phyloP scores from a whole-genome alignment of 2,888 invertebrate genomes.

The Drosophila koepferae region DNA sequence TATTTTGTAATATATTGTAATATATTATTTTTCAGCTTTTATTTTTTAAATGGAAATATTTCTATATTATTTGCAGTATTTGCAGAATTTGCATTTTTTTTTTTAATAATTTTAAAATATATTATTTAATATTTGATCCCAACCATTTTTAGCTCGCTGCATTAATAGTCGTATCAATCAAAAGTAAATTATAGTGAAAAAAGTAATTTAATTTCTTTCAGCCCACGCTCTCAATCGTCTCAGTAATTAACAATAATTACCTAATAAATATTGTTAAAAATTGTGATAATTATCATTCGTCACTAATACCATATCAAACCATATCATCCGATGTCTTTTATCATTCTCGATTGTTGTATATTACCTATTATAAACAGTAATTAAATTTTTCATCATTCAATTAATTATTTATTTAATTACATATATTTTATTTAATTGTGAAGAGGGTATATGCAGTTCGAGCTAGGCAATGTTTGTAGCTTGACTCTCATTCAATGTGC shows the following conservation, averaged over 20 bases:
- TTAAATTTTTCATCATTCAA: slow-evolving; percentile 12
- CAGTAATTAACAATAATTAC: background rate
- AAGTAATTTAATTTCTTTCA: background rate
- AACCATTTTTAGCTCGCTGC: too few relatives aligned
- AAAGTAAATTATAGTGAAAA: background rate
- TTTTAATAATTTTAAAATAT: too few relatives aligned
- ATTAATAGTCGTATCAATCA: background rate
- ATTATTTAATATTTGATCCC: too few relatives aligned
- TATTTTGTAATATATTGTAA: too few relatives aligned
- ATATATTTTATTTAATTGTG: background rate
- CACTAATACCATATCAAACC: too few relatives aligned
- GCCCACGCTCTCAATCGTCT: background rate
- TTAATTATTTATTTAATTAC: background rate
- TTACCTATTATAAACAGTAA: slow-evolving; percentile 2
- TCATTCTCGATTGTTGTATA: background rate
- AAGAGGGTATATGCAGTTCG: slow-evolving; percentile 41
- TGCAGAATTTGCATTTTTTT: too few relatives aligned
- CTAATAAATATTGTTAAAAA: background rate
- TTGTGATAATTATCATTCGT: background rate
- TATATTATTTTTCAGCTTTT: too few relatives aligned
- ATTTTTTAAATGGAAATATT: too few relatives aligned
- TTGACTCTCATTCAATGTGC: slow-evolving; percentile 24
- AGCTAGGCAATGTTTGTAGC: background rate
- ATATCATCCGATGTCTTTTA: background rate
- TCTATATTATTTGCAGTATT: too few relatives aligned